A percentile compares a stretch with the other conserved stretches of the same genome.
Evolutionary conservation across 2,113 vertebrate species (phyloP).

Genomic region (Zosterops japonicus): DNA sequence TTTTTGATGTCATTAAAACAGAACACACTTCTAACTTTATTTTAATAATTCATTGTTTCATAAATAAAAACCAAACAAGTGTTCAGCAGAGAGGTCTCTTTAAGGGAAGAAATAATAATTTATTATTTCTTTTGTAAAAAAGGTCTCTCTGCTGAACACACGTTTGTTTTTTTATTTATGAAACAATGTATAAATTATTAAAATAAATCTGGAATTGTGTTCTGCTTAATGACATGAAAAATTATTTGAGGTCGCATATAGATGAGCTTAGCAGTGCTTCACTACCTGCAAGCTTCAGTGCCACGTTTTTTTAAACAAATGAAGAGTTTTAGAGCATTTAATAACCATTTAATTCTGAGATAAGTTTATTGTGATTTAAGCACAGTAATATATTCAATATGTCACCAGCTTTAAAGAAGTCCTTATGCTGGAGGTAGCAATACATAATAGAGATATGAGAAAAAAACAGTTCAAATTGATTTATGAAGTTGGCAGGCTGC

Average conservation of each 20-base stretch:
- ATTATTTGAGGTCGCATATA: constrained; percentile 74
- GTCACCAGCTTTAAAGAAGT: constrained; percentile 37
- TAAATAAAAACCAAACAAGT: constrained; percentile 80
- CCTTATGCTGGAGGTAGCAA: neutral
- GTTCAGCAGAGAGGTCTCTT: constrained; percentile 79
- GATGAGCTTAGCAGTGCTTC: constrained; percentile 68
- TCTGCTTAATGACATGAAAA: constrained; percentile 80
- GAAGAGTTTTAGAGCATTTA: constrained; percentile 72
- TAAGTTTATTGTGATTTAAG: constrained; percentile 52
- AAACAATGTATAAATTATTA: constrained; percentile 80
- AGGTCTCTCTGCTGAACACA: constrained; percentile 72
- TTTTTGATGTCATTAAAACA: constrained; percentile 74
- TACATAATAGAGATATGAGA: neutral
- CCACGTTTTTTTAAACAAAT: constrained; percentile 60
- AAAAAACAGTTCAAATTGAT: neutral
- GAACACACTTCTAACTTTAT: constrained; percentile 72
- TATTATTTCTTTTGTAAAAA: constrained; percentile 77
- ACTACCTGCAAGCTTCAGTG: constrained; percentile 66
- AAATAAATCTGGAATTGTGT: constrained; percentile 71
- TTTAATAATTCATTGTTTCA: constrained; percentile 82
- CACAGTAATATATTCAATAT: constrained; percentile 40
- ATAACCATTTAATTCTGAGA: constrained; percentile 69
- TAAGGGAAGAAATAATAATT: constrained; percentile 79
- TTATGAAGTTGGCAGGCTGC: constrained; percentile 15
- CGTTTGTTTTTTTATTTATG: constrained; percentile 81